Evolutionary conservation across 2,888 invertebrate genomes (phyloP), one percentile per base, ranked within the genome.

Genomic region (Ophion slaviceki): DNA sequence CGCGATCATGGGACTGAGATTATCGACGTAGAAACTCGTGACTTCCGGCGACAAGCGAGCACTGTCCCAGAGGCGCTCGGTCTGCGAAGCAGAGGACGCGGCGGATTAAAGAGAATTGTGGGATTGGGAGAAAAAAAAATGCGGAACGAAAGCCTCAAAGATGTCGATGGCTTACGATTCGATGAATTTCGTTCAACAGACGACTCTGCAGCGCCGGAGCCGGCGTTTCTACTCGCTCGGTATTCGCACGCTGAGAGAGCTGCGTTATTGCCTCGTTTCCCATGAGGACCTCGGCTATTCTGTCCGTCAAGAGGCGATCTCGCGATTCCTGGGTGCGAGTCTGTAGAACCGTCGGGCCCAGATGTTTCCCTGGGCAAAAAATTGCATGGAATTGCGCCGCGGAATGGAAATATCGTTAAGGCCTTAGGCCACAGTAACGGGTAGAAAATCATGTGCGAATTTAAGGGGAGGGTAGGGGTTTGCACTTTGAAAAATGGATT

Each of bases 241-340:
- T 77, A 40, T 40, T 77, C 24, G 78, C 5, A 76, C 78, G 17
- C 47, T 45, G 62, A 24, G 53, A 47, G 61, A 64, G 77, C 89
- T 93, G 93, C 45, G 92, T 93, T 80, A 92, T 74, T 14, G 88
- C 86, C 82, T 93, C 93, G 85, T 91, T 91, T 45, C 92, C 93
- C 84, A 94, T 92, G 47, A 95, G 88, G 88, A 95, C 90, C 77
- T 93, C 93, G 11, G 94, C 94, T 83, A 95, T 94, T 91, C 91
- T 94, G 87, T 94, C 94, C 57, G 94, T 92, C 82, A 95, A 90
- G 36, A 94, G 91, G 32, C 92, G 91, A 75, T 94, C 93, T 79
- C 94, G 92, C 45, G 94, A 93, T 86, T 92, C 93, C 86, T 91
- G 86, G 1, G 93, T 91, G 77, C 94, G 91, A 57, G 88, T 93